Base-by-base conservation (phyloP, 1,140 invertebrate genomes). In the Lineus longissimus region DNA sequence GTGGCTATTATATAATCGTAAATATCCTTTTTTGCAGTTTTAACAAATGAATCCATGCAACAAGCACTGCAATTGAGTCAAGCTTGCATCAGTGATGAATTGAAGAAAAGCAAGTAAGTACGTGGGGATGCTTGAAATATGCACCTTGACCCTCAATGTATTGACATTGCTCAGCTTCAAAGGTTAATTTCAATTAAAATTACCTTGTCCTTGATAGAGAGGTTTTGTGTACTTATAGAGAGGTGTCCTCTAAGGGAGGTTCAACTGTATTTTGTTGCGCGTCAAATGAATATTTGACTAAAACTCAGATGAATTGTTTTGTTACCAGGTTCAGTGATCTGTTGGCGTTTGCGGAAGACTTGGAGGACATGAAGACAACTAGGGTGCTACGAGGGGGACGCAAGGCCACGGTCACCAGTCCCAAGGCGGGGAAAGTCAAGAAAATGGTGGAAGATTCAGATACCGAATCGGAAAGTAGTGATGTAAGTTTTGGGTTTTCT, bases 291-390 rank as follows among this genome's bases (percentile, higher is more conserved):
- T n/a, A n/a, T n/a, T n/a, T 36, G 33, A 36, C 6, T 15, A 36
- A 36, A 4, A 15, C 33, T 36, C 6, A 36, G 33, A 36, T n/a
- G 33, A 7, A 7, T 36, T 41, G 51, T 59, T 58, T 54, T 54
- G 55, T 63, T 66, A 67, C 11, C 61, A 83, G 82, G 82, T 97
- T 92, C 77, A 89, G 90, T 78, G 92, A 96, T 75, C 84, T 98
- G 61, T 92, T 97, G 81, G 89, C 92, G 0, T 84, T 97, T 67
- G 91, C 92, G 7, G 94, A 94, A 79, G 83, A 84, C 63, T 89
- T 93, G 67, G 92, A 92, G 64, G 93, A 95, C 76, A 69, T 79
- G 11, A 81, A 83, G 60, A 73, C 72, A 15, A 75, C 75, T 1
- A 75, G 81, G 43, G 77, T 79, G 23, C 67, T 77, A 51, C 65